Evolutionary conservation across 2,113 vertebrate species (phyloP).

Genomic region (Machaerirhynchus nigripectus): DNA sequence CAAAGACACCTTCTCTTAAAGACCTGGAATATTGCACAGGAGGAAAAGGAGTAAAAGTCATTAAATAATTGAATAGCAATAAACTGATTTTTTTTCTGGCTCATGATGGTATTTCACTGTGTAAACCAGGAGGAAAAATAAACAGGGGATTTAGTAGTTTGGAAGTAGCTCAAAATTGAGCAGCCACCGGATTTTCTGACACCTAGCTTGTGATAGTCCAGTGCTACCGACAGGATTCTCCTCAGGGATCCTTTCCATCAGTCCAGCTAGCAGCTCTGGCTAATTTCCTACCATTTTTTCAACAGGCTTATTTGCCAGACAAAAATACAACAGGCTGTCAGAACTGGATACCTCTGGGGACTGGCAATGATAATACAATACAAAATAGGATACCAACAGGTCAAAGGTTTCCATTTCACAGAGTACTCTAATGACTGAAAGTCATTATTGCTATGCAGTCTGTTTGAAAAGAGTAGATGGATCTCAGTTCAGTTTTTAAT

Average conservation of each 20-base stretch:
- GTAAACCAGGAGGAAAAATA: constrained; percentile 68
- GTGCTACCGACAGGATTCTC: neutral
- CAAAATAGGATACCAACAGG: constrained; percentile 66
- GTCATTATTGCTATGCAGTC: constrained; percentile 65
- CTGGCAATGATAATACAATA: constrained; percentile 66
- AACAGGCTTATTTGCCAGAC: constrained; percentile 47
- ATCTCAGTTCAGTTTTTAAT: constrained; percentile 66
- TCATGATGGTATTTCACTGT: constrained; percentile 61
- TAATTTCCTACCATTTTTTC: constrained; percentile 15
- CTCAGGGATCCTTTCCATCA: constrained; percentile 18
- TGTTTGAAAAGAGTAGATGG: constrained; percentile 64
- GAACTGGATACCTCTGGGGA: constrained; percentile 64
- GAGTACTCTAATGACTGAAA: constrained; percentile 66
- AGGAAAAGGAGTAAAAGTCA: constrained; percentile 14
- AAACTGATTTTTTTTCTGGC: constrained; percentile 69
- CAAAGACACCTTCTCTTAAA: neutral
- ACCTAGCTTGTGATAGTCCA: constrained; percentile 49
- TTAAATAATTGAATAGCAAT: constrained; percentile 73
- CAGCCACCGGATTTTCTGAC: constrained; percentile 56
- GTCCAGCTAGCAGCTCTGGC: constrained; percentile 25
- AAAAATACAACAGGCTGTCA: constrained; percentile 54
- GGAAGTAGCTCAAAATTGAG: constrained; percentile 63
- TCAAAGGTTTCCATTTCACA: constrained; percentile 68
- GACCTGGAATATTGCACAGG: constrained; percentile 12
- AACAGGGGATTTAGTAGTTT: constrained; percentile 65